phyloP scores from a whole-genome alignment of 2,113 vertebrate species.

The Dipodomys ordii region DNA sequence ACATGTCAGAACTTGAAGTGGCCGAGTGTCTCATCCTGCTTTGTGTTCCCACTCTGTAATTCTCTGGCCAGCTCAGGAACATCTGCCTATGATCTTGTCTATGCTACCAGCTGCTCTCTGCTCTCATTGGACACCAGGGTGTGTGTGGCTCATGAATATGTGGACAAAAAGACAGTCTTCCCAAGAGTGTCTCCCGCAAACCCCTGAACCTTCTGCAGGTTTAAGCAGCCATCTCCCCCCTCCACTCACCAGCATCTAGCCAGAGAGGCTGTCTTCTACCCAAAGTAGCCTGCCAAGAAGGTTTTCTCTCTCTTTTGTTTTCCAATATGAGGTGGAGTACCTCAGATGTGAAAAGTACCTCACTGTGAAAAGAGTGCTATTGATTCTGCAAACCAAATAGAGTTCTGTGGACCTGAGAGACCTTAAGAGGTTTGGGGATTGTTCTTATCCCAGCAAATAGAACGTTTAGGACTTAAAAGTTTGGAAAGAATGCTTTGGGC shows the following conservation, averaged over 20 bases:
- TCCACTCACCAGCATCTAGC: neutral
- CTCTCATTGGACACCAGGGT: neutral
- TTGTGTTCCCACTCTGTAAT: neutral
- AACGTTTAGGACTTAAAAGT: neutral
- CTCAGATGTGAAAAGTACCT: too few species aligned
- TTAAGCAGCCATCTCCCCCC: neutral
- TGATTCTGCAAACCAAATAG: neutral
- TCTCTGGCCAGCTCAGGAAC: neutral
- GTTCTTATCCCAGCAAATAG: neutral
- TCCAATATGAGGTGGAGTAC: neutral
- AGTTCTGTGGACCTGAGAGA: neutral
- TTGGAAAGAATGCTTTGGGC: neutral
- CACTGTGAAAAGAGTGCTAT: neutral
- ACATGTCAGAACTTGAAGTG: neutral
- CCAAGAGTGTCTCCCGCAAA: neutral
- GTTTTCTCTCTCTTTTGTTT: neutral
- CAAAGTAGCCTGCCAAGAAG: neutral
- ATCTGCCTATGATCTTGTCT: too few species aligned
- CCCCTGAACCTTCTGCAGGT: neutral
- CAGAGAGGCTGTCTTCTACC: neutral
- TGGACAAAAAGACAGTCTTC: neutral
- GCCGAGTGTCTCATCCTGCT: neutral
- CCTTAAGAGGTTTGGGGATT: neutral
- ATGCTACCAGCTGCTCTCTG: neutral
- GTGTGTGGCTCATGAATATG: accelerated